Percentiles rank a stretch among this genome's conserved stretches.
Evolutionary conservation across 2,888 invertebrate genomes (phyloP).

Genomic region (Cataglyphis albicans): DNA sequence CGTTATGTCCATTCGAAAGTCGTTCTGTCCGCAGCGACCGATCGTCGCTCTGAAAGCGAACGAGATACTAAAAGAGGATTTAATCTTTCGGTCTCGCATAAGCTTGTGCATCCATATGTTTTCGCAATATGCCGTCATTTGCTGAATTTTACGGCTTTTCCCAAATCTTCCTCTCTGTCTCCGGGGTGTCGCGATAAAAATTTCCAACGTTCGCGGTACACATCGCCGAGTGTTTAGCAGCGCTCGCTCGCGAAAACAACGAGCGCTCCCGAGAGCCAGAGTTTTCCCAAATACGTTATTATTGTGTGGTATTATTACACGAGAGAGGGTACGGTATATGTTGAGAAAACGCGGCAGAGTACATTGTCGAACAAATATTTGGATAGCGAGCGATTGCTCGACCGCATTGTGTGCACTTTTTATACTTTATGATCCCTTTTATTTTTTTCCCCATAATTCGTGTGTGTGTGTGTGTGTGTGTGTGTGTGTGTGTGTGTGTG

Average conservation of each 20-base stretch:
- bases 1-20: constrained; percentile 51
- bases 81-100: constrained; percentile 35
- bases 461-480: not conserved
- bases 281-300: constrained; percentile 52
- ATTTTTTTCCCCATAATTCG: constrained; percentile 10
- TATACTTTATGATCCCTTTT: constrained; percentile 33
- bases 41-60: constrained; percentile 30
- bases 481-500: not conserved
- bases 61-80: constrained; percentile 51
- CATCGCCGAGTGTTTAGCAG: constrained; percentile 40
- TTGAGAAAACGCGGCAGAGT: constrained; percentile 49
- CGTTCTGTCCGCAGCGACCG: constrained; percentile 34
- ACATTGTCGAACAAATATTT: constrained; percentile 44
- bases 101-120: constrained; percentile 30
- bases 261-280: constrained; percentile 18
- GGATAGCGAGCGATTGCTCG: constrained; percentile 39
- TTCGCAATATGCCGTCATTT: constrained; percentile 18
- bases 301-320: constrained; percentile 49
- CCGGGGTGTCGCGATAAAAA: constrained; percentile 22
- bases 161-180: not conserved
- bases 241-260: constrained; percentile 38
- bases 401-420: constrained; percentile 41
- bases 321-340: constrained; percentile 19
- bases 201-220: constrained; percentile 8
- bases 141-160: constrained; percentile 31